Conservation (phyloP, 2,113 vertebrate species). For the Neodontobutis hainanensis region DNA sequence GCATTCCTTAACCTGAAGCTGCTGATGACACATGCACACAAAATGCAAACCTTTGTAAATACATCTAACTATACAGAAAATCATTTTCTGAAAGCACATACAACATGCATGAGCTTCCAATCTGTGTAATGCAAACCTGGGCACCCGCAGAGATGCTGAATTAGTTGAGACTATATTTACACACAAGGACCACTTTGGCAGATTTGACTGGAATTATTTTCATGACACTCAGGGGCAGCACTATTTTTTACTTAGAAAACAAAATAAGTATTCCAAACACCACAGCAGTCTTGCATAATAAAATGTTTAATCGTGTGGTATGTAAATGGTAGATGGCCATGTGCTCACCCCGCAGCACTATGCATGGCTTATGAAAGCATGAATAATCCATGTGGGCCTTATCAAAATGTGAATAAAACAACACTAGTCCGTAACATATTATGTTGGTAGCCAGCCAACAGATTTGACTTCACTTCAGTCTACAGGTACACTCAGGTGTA, state of each 20-base stretch:
- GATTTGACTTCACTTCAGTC: conserved; percentile 7
- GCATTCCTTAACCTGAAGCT: conserved; percentile 64
- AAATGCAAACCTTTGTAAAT: background rate
- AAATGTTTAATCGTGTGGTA: conserved; percentile 47
- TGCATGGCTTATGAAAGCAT: conserved; percentile 55
- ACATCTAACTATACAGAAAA: background rate
- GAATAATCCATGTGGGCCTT: conserved; percentile 60
- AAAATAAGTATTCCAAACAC: conserved; percentile 17
- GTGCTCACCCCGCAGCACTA: conserved; percentile 33
- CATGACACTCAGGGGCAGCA: background rate
- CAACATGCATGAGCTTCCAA: background rate
- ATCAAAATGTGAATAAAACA: conserved; percentile 59
- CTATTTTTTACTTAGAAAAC: background rate
- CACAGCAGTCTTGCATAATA: conserved; percentile 28
- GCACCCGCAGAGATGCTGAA: background rate
- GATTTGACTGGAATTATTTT: background rate
- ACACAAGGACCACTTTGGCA: background rate
- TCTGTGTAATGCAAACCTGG: conserved; percentile 9
- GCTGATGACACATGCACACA: conserved; percentile 46
- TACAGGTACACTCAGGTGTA: conserved; percentile 29
- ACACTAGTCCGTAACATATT: conserved; percentile 37
- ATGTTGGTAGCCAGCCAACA: conserved; percentile 20
- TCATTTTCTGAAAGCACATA: no score
- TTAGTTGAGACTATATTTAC: conserved; percentile 39
- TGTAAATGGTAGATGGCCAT: conserved; percentile 46